Evolutionary conservation across 2,797 vertebrate species (phyloP).

Genomic region (Betta splendens): DNA sequence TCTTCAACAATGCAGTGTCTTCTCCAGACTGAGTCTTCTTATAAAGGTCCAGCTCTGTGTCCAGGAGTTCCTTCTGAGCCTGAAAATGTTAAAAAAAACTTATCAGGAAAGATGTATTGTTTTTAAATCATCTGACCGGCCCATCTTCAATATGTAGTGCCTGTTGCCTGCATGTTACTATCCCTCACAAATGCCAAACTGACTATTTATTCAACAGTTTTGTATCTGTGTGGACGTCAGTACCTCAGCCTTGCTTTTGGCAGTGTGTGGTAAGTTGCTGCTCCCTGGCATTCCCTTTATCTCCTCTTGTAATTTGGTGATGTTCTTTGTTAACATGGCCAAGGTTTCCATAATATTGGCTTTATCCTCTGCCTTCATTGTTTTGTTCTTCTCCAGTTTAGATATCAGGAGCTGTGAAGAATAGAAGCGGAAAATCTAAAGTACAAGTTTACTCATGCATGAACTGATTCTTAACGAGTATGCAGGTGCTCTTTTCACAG

Average conservation of each 20-base stretch:
- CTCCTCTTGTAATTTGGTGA: constrained; percentile 96
- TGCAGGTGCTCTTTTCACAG: too few relatives aligned
- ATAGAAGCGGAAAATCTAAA: neutral
- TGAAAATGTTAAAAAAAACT: constrained; percentile 60
- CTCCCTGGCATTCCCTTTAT: constrained; percentile 88
- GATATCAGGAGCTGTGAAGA: constrained; percentile 91
- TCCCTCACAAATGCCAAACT: too few relatives aligned
- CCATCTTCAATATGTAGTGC: too few relatives aligned
- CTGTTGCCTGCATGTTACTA: too few relatives aligned
- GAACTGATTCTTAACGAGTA: neutral
- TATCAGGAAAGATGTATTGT: constrained; percentile 13
- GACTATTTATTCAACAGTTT: too few relatives aligned
- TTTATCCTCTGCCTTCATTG: constrained; percentile 94
- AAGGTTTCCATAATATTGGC: constrained; percentile 95
- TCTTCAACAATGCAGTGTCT: constrained; percentile 91
- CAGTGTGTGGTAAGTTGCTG: constrained; percentile 75
- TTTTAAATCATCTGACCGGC: too few relatives aligned
- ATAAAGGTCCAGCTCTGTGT: constrained; percentile 95
- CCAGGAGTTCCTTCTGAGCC: constrained; percentile 96
- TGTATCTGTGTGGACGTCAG: neutral
- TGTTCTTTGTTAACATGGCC: constrained; percentile 89
- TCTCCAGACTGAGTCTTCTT: constrained; percentile 97
- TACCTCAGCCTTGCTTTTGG: constrained; percentile 95
- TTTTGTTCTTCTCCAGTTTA: constrained; percentile 96
- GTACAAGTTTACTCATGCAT: neutral